These are phyloP conservation scores for Tonatia bakeri DNA, from an alignment of 2,113 vertebrate species.

Conservation along the genomic window DNA sequence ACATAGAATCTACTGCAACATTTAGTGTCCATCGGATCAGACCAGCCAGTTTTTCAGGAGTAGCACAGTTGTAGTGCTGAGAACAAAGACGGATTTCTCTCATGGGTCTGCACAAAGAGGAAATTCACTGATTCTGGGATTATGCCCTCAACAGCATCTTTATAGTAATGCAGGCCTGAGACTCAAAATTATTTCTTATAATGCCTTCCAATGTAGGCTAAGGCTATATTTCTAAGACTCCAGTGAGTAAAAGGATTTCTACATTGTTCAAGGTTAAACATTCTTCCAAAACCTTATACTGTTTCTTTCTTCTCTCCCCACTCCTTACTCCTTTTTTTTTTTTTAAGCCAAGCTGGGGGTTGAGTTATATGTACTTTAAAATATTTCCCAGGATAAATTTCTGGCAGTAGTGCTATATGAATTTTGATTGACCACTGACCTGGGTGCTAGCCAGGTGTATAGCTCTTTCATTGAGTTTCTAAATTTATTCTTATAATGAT, in stretches of 20 bases:
- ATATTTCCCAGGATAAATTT: neutral
- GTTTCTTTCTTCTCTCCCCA: neutral
- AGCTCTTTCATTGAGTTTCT: neutral
- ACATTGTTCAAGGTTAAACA: slow-evolving; percentile 27
- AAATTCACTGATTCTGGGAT: neutral
- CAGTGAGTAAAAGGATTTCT: neutral
- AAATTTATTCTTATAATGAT: neutral
- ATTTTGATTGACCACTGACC: neutral
- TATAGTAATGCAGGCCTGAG: neutral
- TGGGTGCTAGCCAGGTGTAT: neutral
- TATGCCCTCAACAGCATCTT: neutral
- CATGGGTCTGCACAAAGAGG: neutral
- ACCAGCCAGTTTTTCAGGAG: neutral
- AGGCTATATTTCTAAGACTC: neutral
- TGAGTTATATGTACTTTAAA: neutral
- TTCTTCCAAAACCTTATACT: neutral
- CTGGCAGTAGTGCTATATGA: neutral
- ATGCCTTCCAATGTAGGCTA: neutral
- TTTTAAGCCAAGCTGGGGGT: neutral
- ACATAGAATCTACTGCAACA: neutral
- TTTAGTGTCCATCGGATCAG: neutral
- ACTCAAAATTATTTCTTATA: neutral
- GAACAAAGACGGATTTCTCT: slow-evolving; percentile 15
- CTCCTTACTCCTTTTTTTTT: neutral
- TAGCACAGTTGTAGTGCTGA: neutral